These are phyloP conservation scores for Achroia grisella DNA, from an alignment of 1,140 invertebrate genomes.

Conservation along the genomic window DNA sequence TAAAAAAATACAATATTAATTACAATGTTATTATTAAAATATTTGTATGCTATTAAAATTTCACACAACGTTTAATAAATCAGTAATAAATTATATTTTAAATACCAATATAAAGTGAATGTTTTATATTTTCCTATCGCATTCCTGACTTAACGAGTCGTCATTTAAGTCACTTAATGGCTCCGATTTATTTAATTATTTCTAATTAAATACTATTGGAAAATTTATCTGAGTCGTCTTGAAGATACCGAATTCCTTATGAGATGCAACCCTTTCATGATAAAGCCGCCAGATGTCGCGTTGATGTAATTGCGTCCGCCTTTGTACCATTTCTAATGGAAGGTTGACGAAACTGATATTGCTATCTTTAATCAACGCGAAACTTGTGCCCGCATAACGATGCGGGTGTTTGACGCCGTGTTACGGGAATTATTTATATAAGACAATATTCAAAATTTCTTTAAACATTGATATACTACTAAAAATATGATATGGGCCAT, in stretches of 20 bases:
- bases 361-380: conserved; percentile 65
- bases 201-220: conserved; percentile 3
- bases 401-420: conserved; percentile 41
- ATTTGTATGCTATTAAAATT: too few relatives aligned
- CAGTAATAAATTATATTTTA: too few relatives aligned
- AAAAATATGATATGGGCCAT: too few relatives aligned
- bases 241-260: conserved; percentile 1
- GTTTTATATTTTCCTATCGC: background rate
- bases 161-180: background rate
- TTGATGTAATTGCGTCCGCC: conserved; percentile 57
- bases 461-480: too few relatives aligned
- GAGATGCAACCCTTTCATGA: conserved; percentile 63
- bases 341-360: conserved; percentile 64
- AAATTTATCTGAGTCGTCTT: background rate
- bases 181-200: background rate
- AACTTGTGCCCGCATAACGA: conserved; percentile 45
- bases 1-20: too few relatives aligned
- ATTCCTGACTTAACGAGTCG: conserved; percentile 1
- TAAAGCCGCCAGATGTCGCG: conserved; percentile 62
- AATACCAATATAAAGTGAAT: too few relatives aligned
- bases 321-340: conserved; percentile 65
- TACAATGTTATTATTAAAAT: too few relatives aligned
- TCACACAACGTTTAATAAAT: too few relatives aligned
- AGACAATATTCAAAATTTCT: too few relatives aligned
- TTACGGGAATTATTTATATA: conserved; percentile 6